Evolutionary conservation across 2,888 invertebrate species (phyloP).

Genomic region (Uropetala carovei): DNA sequence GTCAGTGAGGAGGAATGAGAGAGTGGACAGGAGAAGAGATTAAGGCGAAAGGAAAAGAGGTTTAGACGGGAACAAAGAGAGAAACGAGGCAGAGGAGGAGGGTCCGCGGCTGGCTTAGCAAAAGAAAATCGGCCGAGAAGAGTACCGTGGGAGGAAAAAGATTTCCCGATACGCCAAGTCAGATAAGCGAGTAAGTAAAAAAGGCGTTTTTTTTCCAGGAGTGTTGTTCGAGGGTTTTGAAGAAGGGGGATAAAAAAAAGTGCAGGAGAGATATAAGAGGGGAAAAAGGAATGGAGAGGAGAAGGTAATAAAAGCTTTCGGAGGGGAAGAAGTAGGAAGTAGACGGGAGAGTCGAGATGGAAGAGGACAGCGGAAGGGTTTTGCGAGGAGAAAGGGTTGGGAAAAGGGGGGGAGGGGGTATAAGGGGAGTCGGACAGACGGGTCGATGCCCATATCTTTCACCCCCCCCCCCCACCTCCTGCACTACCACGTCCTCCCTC

Average conservation of each 20-base stretch:
- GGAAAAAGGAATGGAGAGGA: background rate
- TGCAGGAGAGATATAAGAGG: too few species aligned
- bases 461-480: slow-evolving; percentile 37
- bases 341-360: background rate
- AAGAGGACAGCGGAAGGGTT: background rate
- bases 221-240: too few species aligned
- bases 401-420: background rate
- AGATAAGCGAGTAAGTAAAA: background rate
- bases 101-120: background rate
- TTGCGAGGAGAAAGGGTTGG: background rate
- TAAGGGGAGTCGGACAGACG: slow-evolving; percentile 13
- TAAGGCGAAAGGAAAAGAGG: background rate
- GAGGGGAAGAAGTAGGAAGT: background rate
- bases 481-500: too few species aligned
- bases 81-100: background rate
- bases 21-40: background rate
- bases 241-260: too few species aligned
- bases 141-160: background rate
- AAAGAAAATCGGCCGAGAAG: background rate
- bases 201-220: background rate
- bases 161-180: background rate
- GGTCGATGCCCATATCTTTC: slow-evolving; percentile 56
- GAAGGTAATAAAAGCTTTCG: background rate
- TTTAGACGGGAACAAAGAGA: background rate
- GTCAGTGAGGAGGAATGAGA: background rate